Evolutionary conservation across 2,113 vertebrate genomes (phyloP).

Genomic region (Zapus hudsonius): DNA sequence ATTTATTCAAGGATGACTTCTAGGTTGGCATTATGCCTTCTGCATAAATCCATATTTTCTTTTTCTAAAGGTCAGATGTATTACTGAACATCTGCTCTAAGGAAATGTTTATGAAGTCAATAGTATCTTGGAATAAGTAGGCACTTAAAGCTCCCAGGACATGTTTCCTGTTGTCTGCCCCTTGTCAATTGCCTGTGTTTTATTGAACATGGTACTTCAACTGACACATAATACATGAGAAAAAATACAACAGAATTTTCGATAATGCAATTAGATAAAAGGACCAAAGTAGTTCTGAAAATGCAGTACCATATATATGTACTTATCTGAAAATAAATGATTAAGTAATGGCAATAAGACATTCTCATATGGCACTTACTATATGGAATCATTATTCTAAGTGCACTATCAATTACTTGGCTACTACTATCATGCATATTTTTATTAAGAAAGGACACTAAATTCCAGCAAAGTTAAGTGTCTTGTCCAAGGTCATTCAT

Average conservation of each 20-base stretch:
- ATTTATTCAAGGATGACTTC: slow-evolving; percentile 61
- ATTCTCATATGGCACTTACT: not conserved
- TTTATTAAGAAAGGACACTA: not conserved
- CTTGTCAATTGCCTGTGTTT: not conserved
- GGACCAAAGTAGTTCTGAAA: slow-evolving; percentile 42
- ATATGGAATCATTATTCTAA: not conserved
- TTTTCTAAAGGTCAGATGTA: slow-evolving; percentile 58
- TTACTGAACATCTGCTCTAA: slow-evolving; percentile 47
- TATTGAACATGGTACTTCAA: not conserved
- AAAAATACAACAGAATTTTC: slow-evolving; percentile 31
- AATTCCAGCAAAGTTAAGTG: not conserved
- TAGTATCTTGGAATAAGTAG: not conserved
- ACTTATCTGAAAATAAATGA: not conserved
- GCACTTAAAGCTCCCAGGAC: not conserved
- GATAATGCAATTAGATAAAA: slow-evolving; percentile 13
- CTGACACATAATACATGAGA: not conserved
- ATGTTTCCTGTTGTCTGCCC: not conserved
- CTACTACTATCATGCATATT: not conserved
- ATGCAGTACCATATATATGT: not conserved
- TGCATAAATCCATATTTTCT: slow-evolving; percentile 68
- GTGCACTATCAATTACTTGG: not conserved
- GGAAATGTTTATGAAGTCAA: slow-evolving; percentile 59
- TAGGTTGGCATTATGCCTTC: slow-evolving; percentile 28
- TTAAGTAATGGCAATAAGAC: not conserved
- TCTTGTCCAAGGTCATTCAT: not conserved